Evolutionary conservation across 2,888 invertebrate species (phyloP).

Genomic region (Silvanus unidentatus): DNA sequence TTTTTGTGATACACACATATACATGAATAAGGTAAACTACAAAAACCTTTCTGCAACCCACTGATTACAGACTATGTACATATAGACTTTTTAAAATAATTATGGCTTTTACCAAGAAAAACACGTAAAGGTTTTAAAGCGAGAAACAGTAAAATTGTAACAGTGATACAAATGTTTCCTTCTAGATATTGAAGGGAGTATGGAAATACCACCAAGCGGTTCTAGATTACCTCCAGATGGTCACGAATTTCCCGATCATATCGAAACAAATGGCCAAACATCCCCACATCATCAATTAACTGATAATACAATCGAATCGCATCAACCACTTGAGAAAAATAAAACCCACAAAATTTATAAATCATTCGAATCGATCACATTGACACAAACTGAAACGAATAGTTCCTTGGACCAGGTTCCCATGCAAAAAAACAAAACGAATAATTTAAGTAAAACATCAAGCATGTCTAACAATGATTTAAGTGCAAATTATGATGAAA

Average conservation of each 20-base stretch:
- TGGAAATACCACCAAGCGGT: slow-evolving; percentile 54
- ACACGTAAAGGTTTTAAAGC: too few species aligned
- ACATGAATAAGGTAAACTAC: too few species aligned
- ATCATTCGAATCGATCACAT: slow-evolving; percentile 15
- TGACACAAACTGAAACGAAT: slow-evolving; percentile 14
- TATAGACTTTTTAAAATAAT: too few species aligned
- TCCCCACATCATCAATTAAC: not conserved
- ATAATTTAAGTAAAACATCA: slow-evolving; percentile 4
- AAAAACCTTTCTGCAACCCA: too few species aligned
- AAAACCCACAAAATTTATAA: slow-evolving; percentile 7
- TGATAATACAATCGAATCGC: too few species aligned
- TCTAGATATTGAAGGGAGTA: slow-evolving; percentile 36
- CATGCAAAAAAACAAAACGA: not conserved
- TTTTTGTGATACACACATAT: too few species aligned
- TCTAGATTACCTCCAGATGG: slow-evolving; percentile 77
- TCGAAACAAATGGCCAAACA: slow-evolving; percentile 46
- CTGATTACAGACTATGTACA: too few species aligned
- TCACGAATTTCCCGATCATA: slow-evolving; percentile 71
- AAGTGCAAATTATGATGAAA: slow-evolving; percentile 22
- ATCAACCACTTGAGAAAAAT: not conserved
- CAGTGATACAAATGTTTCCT: too few species aligned
- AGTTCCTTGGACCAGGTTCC: slow-evolving; percentile 15
- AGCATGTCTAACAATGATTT: slow-evolving; percentile 32
- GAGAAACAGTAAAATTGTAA: too few species aligned
- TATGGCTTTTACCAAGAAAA: too few species aligned